Base-by-base conservation (phyloP, 2,888 invertebrate genomes). In the Archips crataeganus region DNA sequence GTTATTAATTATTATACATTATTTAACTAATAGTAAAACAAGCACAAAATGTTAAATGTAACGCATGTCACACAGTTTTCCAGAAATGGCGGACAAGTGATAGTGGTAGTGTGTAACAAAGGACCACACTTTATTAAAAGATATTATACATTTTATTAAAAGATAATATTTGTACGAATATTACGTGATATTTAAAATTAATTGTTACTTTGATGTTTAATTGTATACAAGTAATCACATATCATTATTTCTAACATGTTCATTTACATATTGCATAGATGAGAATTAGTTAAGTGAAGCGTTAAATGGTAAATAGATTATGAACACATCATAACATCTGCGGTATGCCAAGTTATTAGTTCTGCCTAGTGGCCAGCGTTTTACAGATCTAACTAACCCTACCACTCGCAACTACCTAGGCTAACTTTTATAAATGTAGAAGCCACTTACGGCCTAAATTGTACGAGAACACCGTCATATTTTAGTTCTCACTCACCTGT, bases 161-260 rank as follows among this genome's bases (percentile, higher is more conserved):
- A 89, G 84, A 82, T 77, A 82, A 88, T 89, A 86, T 85, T 87
- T 86, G 88, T 90, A 93, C 90, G 90, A 93, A 91, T 91, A 93
- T 90, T 93, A 93, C 91, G 92, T 93, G 92, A 93, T 94, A 93
- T 92, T 92, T 91, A 90, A 86, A 88, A 87, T 82, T 86, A 82
- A 85, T 87, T 89, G 89, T 92, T 92, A 90, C 65, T 88, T 89
- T 92, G 87, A 91, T 88, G 87, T 89, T 90, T 81, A 88, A 87
- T 87, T 84, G 79, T 90, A 90, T 86, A 90, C 85, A 89, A 86
- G 83, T 91, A 90, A 90, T 83, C 90, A 92, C 93, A 93, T 94
- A 93, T 94, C 93, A 93, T 92, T 91, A 89, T 89, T 89, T 88
- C 85, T 90, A 91, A 90, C 87, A 86, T 79, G 76, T 83, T 72